Evolutionary conservation across 2,888 invertebrate species (phyloP).

Genomic region (Argyra leucocephala): DNA sequence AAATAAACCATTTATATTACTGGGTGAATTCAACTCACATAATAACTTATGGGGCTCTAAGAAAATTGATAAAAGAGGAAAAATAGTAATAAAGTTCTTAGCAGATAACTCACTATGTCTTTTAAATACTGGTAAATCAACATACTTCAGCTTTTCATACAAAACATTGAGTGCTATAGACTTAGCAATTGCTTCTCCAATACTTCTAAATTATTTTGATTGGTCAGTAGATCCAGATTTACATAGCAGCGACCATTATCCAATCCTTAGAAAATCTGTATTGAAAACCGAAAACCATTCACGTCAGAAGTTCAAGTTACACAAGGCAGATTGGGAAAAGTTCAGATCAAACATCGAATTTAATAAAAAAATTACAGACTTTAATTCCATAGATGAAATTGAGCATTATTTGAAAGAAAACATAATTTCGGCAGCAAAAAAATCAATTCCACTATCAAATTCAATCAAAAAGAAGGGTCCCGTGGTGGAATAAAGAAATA

Average conservation of each 20-base stretch:
- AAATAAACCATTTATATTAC: not conserved
- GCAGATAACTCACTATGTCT: not conserved
- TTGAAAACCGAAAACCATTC: too few species aligned
- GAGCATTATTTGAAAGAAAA: not conserved
- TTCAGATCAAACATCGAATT: not conserved
- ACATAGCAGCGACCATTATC: too few species aligned
- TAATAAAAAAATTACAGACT: not conserved
- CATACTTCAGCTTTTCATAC: too few species aligned
- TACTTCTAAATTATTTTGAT: too few species aligned
- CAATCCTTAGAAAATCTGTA: too few species aligned
- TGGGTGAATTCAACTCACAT: slow-evolving; percentile 18
- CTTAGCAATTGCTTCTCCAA: too few species aligned
- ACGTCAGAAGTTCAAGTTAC: not conserved
- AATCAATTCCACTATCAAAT: not conserved
- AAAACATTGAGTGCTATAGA: too few species aligned
- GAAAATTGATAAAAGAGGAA: slow-evolving; percentile 14
- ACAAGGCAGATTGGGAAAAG: not conserved
- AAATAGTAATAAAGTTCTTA: not conserved
- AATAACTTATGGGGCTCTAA: slow-evolving; percentile 14
- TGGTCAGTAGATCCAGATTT: too few species aligned
- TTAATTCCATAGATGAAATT: not conserved
- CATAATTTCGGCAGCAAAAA: not conserved
- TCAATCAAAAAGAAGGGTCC: not conserved
- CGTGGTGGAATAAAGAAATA: slow-evolving; percentile 9
- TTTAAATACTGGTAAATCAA: too few species aligned